Percentiles rank a stretch among this genome's conserved stretches.
Conservation (phyloP, 2,113 vertebrate species). For the Erythrocercus mccallii region DNA sequence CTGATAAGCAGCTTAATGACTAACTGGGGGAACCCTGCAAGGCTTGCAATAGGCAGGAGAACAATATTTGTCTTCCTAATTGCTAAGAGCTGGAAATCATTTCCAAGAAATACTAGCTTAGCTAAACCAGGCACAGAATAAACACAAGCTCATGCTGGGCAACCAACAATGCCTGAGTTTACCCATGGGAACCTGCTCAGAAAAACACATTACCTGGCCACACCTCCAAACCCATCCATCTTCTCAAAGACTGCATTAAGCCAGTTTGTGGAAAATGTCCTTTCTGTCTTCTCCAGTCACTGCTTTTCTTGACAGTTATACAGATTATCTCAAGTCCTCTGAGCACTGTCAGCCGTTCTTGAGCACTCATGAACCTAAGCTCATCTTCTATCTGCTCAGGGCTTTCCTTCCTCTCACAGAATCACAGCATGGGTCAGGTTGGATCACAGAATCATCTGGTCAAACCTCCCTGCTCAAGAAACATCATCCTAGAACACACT, state of each 20-base stretch:
- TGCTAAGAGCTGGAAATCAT: neutral
- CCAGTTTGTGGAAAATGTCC: neutral
- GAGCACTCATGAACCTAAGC: neutral
- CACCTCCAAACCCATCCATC: neutral
- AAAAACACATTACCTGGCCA: neutral
- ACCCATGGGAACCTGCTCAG: neutral
- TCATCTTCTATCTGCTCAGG: neutral
- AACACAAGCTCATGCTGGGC: neutral
- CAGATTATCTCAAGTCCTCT: neutral
- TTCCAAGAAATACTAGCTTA: neutral
- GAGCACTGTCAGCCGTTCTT: neutral
- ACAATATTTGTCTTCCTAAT: neutral
- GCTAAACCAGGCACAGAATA: neutral
- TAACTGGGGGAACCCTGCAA: neutral
- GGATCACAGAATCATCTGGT: neutral
- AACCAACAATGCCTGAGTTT: neutral
- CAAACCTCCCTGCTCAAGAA: neutral
- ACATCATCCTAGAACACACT: neutral
- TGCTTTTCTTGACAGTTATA: neutral
- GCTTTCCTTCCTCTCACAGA: neutral
- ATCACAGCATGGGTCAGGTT: neutral
- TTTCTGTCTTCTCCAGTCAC: neutral
- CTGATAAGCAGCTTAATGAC: slow-evolving; percentile 39
- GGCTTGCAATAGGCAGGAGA: neutral
- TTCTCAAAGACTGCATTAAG: neutral